Conservation (phyloP, 2,113 vertebrate genomes). For the Bathybates hornii region DNA sequence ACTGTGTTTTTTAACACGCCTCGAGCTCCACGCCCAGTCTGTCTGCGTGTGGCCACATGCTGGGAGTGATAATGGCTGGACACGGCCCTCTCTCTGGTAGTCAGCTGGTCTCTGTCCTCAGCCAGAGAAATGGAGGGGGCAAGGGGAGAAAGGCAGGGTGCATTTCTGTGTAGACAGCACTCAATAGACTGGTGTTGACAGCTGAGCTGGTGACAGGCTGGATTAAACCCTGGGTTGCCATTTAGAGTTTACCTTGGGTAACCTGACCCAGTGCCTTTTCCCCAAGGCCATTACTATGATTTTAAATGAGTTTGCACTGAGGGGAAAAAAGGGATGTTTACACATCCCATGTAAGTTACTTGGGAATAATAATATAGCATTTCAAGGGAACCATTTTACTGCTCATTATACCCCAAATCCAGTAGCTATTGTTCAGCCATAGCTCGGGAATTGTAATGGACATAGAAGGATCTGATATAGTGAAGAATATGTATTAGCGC, state of each 20-base stretch:
- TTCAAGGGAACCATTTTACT: background rate
- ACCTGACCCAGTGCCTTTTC: slow-evolving; percentile 3
- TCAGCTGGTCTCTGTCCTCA: slow-evolving; percentile 47
- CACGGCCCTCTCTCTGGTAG: slow-evolving; percentile 36
- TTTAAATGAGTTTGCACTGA: background rate
- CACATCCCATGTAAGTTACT: background rate
- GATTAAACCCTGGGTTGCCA: background rate
- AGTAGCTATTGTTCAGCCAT: background rate
- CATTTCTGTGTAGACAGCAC: slow-evolving; percentile 11
- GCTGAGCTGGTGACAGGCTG: slow-evolving; percentile 21
- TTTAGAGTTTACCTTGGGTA: slow-evolving; percentile 1
- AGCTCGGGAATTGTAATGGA: background rate
- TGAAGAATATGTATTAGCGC: background rate
- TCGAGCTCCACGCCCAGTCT: background rate
- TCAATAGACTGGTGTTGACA: slow-evolving; percentile 45
- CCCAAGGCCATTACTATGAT: background rate
- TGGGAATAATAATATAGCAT: background rate
- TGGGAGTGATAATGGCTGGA: slow-evolving; percentile 66
- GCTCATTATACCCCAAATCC: background rate
- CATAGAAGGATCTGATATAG: background rate
- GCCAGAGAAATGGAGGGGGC: slow-evolving; percentile 5
- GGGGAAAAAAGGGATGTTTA: background rate
- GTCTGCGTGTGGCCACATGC: slow-evolving; percentile 46
- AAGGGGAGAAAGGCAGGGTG: slow-evolving; percentile 9
- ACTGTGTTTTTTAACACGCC: slow-evolving; percentile 1